phyloP scores from a whole-genome alignment of 2,888 invertebrate species.

The Polymixis lichenea region DNA sequence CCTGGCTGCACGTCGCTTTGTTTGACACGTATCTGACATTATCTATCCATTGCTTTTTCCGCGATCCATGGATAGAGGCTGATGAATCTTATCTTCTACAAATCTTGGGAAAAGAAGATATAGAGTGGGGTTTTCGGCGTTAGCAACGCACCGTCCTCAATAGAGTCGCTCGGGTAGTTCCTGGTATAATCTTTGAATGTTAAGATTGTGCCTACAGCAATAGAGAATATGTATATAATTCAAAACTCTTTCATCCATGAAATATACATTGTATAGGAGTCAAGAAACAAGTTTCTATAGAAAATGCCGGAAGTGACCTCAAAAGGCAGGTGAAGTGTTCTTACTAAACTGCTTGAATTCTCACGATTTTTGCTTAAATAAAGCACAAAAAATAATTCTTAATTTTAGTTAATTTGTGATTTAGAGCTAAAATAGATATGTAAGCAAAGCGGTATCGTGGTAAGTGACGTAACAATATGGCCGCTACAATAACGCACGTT shows the following conservation, averaged over 20 bases:
- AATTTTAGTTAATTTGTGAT: not conserved
- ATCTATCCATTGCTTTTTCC: slow-evolving; percentile 30
- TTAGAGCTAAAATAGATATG: not conserved
- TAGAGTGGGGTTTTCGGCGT: not conserved
- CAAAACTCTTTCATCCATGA: not conserved
- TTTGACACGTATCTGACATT: slow-evolving; percentile 28
- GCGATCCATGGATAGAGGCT: slow-evolving; percentile 20
- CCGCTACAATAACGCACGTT: too few species aligned
- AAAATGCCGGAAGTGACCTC: not conserved
- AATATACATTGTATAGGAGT: not conserved
- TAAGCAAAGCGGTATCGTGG: not conserved
- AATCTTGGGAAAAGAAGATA: slow-evolving; percentile 5
- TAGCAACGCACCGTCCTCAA: not conserved
- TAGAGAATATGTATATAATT: not conserved
- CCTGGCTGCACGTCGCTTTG: slow-evolving; percentile 23
- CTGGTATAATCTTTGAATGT: too few species aligned
- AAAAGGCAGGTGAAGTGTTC: too few species aligned
- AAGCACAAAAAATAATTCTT: too few species aligned
- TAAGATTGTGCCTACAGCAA: too few species aligned
- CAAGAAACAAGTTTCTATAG: not conserved
- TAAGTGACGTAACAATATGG: not conserved
- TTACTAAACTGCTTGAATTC: not conserved
- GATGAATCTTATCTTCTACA: slow-evolving; percentile 11
- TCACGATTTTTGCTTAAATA: not conserved
- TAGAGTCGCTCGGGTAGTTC: not conserved